Conservation (phyloP, 2,888 invertebrate genomes). For the Phorcus lineatus region DNA sequence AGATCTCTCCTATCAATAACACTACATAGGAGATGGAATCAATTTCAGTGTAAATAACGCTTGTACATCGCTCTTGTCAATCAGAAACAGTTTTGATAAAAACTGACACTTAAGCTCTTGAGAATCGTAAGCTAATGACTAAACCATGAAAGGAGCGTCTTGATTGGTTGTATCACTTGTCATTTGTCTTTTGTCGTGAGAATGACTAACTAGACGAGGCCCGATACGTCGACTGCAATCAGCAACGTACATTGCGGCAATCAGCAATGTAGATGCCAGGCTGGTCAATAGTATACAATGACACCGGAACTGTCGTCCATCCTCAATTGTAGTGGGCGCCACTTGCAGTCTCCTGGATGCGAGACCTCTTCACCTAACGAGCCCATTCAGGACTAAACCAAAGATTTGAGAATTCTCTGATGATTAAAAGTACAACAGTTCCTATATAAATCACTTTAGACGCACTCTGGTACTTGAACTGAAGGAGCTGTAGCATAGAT, state of each 20-base stretch:
- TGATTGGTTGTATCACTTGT: background rate
- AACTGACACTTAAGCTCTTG: too few species aligned
- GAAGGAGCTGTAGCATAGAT: too few species aligned
- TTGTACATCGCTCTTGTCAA: background rate
- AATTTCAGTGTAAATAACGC: background rate
- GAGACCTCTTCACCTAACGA: background rate
- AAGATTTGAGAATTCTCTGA: too few species aligned
- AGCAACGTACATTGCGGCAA: background rate
- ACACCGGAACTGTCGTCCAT: background rate
- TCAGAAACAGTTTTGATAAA: too few species aligned
- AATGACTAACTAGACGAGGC: background rate
- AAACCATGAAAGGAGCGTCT: too few species aligned
- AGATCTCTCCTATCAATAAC: too few species aligned
- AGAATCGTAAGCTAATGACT: too few species aligned
- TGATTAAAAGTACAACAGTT: too few species aligned
- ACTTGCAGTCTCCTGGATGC: background rate
- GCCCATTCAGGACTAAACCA: background rate
- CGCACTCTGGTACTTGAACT: too few species aligned
- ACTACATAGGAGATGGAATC: background rate
- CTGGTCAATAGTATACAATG: slow-evolving; percentile 7
- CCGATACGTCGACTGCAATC: background rate
- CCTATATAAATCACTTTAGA: too few species aligned
- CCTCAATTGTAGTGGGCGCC: background rate
- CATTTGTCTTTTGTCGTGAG: background rate
- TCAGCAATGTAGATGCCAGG: background rate